A percentile compares a stretch with the other conserved stretches of the same genome.
Evolutionary conservation across 2,113 vertebrate species (phyloP).

Genomic region (Cynocephalus volans): DNA sequence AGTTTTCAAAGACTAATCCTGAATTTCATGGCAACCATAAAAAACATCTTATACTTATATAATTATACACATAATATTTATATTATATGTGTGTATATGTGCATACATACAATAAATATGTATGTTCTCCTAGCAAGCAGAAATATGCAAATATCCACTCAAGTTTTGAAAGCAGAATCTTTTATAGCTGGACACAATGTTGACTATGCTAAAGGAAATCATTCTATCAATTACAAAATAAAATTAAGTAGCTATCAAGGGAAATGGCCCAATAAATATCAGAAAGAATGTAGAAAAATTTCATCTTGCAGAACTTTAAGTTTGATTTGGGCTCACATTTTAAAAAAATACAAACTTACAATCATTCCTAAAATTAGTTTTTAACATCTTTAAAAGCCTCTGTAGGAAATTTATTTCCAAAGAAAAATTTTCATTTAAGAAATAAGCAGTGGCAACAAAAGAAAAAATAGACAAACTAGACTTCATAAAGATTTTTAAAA

Average conservation of each 20-base stretch:
- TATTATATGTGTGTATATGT: not conserved
- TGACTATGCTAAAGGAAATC: not conserved
- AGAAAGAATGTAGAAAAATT: not conserved
- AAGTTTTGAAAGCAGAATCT: not conserved
- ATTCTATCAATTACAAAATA: constrained; percentile 32
- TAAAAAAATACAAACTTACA: not conserved
- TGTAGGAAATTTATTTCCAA: not conserved
- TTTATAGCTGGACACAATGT: not conserved
- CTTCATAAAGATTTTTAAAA: not conserved
- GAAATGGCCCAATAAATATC: not conserved
- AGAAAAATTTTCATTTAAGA: not conserved
- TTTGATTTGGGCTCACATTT: constrained; percentile 3
- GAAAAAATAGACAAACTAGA: not conserved
- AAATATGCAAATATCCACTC: not conserved
- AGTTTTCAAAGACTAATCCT: constrained; percentile 1
- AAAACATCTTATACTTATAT: too few relatives aligned
- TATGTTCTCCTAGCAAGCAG: not conserved
- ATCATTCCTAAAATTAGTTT: not conserved
- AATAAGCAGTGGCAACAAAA: not conserved
- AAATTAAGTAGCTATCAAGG: not conserved
- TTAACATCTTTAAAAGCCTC: constrained; percentile 1
- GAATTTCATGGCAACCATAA: not conserved
- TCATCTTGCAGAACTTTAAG: not conserved
- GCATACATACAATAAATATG: not conserved
- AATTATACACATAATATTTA: not conserved